Evolutionary conservation across 2,888 invertebrate species (phyloP).

Genomic region (Drosophila subsilvestris): DNA sequence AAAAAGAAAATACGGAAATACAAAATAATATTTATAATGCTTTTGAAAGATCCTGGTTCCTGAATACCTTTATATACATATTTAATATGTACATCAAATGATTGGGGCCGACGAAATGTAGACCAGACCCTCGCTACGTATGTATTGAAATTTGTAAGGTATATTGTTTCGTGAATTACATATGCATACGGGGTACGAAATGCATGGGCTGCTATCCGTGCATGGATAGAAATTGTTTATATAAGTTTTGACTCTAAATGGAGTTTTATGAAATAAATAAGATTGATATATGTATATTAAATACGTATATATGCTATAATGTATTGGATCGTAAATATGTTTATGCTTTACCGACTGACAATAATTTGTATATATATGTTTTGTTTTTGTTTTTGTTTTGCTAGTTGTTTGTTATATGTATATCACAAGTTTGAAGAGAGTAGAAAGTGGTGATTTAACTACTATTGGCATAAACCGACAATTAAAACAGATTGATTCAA

Average conservation of each 20-base stretch:
- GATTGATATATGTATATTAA: slow-evolving; percentile 16
- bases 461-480: slow-evolving; percentile 59
- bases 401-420: slow-evolving; percentile 54
- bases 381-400: slow-evolving; percentile 31
- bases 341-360: slow-evolving; percentile 15
- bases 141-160: slow-evolving; percentile 3
- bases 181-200: neutral
- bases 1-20: neutral
- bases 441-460: slow-evolving; percentile 67
- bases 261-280: slow-evolving; percentile 30
- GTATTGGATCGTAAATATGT: slow-evolving; percentile 17
- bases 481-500: slow-evolving; percentile 17
- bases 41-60: neutral
- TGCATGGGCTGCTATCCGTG: neutral
- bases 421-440: slow-evolving; percentile 78
- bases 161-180: neutral
- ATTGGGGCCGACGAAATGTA: slow-evolving; percentile 6
- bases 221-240: neutral
- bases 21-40: neutral
- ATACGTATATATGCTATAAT: slow-evolving; percentile 14
- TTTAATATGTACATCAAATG: slow-evolving; percentile 20
- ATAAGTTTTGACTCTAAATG: slow-evolving; percentile 1
- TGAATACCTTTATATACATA: slow-evolving; percentile 8
- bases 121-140: slow-evolving; percentile 2
- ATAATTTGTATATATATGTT: slow-evolving; percentile 9